These are phyloP conservation scores for Tachina fera DNA, from an alignment of 2,888 invertebrate species.

Conservation along the genomic window DNA sequence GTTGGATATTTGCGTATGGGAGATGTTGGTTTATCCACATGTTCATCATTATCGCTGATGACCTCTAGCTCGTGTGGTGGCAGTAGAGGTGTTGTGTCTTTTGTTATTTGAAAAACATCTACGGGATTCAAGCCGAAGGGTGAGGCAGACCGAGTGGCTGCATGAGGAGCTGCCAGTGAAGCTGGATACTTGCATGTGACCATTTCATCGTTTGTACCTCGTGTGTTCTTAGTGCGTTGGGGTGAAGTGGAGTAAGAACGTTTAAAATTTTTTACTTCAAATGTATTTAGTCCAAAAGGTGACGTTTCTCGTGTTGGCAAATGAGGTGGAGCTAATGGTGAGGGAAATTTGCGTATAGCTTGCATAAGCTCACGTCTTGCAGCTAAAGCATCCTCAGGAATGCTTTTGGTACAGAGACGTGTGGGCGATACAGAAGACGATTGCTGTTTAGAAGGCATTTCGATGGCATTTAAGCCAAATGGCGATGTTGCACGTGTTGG, in stretches of 20 bases:
- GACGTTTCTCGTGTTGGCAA: constrained; percentile 72
- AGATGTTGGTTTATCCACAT: constrained; percentile 45
- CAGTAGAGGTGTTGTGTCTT: constrained; percentile 19
- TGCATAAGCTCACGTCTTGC: constrained; percentile 23
- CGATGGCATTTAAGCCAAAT: constrained; percentile 75
- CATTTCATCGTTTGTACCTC: background rate
- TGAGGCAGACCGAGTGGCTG: constrained; percentile 71
- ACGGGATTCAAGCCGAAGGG: constrained; percentile 70
- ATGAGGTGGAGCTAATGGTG: constrained; percentile 73
- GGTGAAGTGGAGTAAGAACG: constrained; percentile 42
- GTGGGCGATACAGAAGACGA: constrained; percentile 47
- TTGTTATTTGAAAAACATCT: constrained; percentile 1
- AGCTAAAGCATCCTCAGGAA: background rate
- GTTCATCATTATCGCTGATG: constrained; percentile 10
- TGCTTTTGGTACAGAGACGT: background rate
- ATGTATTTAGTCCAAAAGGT: constrained; percentile 58
- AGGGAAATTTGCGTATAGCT: constrained; percentile 53
- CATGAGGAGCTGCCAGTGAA: constrained; percentile 75
- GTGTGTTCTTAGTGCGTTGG: background rate
- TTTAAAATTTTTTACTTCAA: constrained; percentile 46
- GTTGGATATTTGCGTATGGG: constrained; percentile 76
- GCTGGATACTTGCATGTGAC: constrained; percentile 75
- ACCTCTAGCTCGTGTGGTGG: background rate
- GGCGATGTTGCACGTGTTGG: constrained; percentile 75
- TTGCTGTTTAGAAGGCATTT: constrained; percentile 28